Conservation (phyloP, 2,888 invertebrate genomes). For the Tetragonula carbonaria region DNA sequence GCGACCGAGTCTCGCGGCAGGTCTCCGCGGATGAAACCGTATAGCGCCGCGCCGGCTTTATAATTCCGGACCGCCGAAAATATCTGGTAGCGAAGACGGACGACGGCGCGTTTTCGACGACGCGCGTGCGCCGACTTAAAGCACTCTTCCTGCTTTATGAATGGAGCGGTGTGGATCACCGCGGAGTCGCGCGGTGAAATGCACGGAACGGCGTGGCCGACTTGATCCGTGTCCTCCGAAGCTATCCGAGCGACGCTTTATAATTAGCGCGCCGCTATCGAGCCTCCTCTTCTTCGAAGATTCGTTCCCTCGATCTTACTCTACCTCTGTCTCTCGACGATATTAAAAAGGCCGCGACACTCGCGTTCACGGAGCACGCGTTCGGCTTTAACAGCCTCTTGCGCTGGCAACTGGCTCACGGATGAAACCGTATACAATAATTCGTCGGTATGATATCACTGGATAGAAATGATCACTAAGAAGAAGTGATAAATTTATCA, state of each 20-base stretch:
- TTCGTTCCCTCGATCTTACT: background rate
- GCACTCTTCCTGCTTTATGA: slow-evolving; percentile 64
- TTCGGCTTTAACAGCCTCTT: background rate
- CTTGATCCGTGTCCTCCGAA: slow-evolving; percentile 30
- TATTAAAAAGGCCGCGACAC: no score
- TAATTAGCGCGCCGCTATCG: slow-evolving; percentile 33
- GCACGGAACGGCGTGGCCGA: slow-evolving; percentile 28
- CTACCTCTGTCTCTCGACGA: no score
- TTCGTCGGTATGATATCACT: no score
- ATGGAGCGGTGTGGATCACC: slow-evolving; percentile 54
- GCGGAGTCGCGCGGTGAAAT: slow-evolving; percentile 49
- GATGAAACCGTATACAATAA: no score
- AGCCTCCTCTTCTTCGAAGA: background rate
- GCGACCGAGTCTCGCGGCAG: slow-evolving; percentile 30
- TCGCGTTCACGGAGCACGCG: background rate
- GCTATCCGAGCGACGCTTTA: slow-evolving; percentile 26
- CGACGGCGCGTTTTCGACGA: slow-evolving; percentile 28
- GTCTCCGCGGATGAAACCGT: slow-evolving; percentile 33
- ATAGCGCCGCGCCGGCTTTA: slow-evolving; percentile 46
- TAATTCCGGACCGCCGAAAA: slow-evolving; percentile 71
- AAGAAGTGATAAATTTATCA: no score
- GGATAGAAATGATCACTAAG: no score
- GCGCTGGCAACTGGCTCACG: no score
- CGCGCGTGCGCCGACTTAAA: slow-evolving; percentile 48
- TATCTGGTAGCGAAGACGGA: slow-evolving; percentile 57